Conservation (phyloP, 2,888 invertebrate genomes). For the Sphaerophoria taeniata region DNA sequence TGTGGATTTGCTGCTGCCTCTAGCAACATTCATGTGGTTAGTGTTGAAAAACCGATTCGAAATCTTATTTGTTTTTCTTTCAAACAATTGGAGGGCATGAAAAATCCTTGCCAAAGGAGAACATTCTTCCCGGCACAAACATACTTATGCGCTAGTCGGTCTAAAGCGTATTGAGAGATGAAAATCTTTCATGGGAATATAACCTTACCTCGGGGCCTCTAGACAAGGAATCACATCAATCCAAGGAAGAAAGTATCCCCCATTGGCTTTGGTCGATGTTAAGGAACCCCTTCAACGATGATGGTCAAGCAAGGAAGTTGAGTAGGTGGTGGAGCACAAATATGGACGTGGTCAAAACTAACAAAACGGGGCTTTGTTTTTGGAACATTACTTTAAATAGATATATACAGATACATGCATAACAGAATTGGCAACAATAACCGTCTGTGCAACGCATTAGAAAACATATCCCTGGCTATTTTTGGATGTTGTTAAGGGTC, state of each 20-base stretch:
- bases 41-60: constrained; percentile 71
- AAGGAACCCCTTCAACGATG: not conserved
- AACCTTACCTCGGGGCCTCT: constrained; percentile 48
- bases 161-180: constrained; percentile 9
- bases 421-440: constrained; percentile 20
- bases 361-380: constrained; percentile 33
- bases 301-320: constrained; percentile 29
- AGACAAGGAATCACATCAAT: constrained; percentile 55
- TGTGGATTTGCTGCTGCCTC: constrained; percentile 57
- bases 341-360: constrained; percentile 54
- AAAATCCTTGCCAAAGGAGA: constrained; percentile 46
- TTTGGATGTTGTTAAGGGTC: constrained; percentile 11
- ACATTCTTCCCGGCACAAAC: constrained; percentile 9
- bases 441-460: constrained; percentile 25
- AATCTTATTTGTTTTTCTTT: constrained; percentile 70
- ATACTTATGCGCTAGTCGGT: not conserved
- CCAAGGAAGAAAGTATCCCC: constrained; percentile 21
- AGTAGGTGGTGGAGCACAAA: constrained; percentile 53
- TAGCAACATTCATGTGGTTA: constrained; percentile 70
- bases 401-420: constrained; percentile 38
- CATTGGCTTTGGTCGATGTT: not conserved
- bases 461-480: not conserved
- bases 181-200: constrained; percentile 42
- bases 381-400: constrained; percentile 65
- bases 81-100: constrained; percentile 31